These are phyloP conservation scores for Temnothorax nylanderi DNA, from an alignment of 1,140 invertebrate species.

Conservation along the genomic window DNA sequence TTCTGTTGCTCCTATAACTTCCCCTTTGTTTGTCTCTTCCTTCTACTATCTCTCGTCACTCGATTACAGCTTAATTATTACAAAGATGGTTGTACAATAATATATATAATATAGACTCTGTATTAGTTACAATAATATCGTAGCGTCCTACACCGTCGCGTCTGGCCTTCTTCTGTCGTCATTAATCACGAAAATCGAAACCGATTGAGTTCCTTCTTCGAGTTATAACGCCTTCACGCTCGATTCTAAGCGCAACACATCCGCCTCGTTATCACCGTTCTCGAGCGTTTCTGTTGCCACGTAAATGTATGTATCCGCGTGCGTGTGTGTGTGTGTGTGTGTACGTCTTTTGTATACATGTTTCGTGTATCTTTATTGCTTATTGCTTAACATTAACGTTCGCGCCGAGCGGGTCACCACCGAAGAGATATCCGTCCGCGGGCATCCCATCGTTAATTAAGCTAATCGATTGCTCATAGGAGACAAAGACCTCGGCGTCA, in stretches of 20 bases:
- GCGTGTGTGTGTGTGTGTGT: neutral
- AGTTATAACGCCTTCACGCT: conserved; percentile 54
- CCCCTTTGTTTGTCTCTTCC: conserved; percentile 53
- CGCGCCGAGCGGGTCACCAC: conserved; percentile 18
- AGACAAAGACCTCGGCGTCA: neutral
- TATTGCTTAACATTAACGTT: conserved; percentile 78
- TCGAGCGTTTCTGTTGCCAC: conserved; percentile 56
- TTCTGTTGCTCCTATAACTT: conserved; percentile 43
- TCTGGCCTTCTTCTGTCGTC: conserved; percentile 42
- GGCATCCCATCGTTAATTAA: conserved; percentile 7
- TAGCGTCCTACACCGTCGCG: conserved; percentile 56
- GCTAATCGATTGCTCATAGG: neutral
- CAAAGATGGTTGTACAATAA: conserved; percentile 81
- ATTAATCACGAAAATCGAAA: conserved; percentile 53
- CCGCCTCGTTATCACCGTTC: conserved; percentile 48
- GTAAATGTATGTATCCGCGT: conserved; percentile 37
- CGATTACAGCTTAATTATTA: conserved; percentile 77
- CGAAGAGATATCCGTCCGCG: conserved; percentile 33
- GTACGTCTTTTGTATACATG: conserved; percentile 64
- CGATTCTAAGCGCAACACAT: conserved; percentile 70
- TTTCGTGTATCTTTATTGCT: conserved; percentile 79
- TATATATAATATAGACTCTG: conserved; percentile 84
- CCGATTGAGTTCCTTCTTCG: conserved; percentile 46
- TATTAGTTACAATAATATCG: conserved; percentile 83
- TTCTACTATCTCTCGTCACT: conserved; percentile 63